phyloP scores from a whole-genome alignment of 2,888 invertebrate species.

The Gandaritis pyraliata region DNA sequence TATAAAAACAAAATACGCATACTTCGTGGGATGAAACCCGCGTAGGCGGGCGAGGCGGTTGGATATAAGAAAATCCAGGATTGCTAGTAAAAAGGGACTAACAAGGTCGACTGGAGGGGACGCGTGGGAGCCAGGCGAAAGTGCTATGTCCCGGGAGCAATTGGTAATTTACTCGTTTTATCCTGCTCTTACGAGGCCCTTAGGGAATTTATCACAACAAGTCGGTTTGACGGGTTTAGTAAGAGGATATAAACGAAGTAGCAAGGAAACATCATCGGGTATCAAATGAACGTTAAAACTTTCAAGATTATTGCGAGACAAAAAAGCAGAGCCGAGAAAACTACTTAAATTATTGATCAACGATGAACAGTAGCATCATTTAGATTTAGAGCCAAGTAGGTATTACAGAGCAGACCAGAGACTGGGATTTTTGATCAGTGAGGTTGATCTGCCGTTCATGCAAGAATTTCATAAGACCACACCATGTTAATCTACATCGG shows the following conservation, averaged over 20 bases:
- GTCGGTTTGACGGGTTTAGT: slow-evolving; percentile 13
- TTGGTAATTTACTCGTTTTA: slow-evolving; percentile 47
- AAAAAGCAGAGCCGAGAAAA: background rate
- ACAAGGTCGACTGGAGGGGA: slow-evolving; percentile 33
- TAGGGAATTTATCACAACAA: slow-evolving; percentile 23
- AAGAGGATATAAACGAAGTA: slow-evolving; percentile 7
- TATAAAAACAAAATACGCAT: slow-evolving; percentile 36
- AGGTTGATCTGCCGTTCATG: background rate
- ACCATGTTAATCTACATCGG: slow-evolving; percentile 25
- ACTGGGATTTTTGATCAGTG: too few species aligned
- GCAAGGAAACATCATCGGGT: background rate
- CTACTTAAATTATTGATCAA: background rate
- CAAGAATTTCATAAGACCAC: slow-evolving; percentile 1
- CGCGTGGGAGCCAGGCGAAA: slow-evolving; percentile 45
- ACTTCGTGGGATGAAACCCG: slow-evolving; percentile 31
- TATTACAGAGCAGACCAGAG: too few species aligned
- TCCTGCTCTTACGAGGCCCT: slow-evolving; percentile 33
- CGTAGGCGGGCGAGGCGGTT: slow-evolving; percentile 56
- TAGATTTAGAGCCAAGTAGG: too few species aligned
- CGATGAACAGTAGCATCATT: too few species aligned
- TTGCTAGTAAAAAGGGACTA: slow-evolving; percentile 47
- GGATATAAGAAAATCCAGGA: slow-evolving; percentile 47
- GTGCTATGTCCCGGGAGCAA: slow-evolving; percentile 47
- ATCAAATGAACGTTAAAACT: background rate
- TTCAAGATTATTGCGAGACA: background rate